Evolutionary conservation across 2,888 invertebrate species (phyloP).

Genomic region (Cheilosia pagana): DNA sequence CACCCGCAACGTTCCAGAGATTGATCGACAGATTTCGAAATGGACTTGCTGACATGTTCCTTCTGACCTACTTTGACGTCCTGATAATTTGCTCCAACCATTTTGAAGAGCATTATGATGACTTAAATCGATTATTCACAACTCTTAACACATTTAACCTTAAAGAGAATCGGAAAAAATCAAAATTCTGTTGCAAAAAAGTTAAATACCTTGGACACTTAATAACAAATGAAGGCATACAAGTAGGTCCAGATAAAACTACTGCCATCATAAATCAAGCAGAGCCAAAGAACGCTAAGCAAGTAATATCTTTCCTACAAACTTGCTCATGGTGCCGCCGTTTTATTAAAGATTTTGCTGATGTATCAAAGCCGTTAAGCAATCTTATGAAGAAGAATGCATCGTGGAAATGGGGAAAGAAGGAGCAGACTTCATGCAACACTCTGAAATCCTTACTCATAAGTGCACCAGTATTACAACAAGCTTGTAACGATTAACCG

Average conservation of each 20-base stretch:
- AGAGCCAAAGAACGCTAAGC: not conserved
- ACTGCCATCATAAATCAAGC: not conserved
- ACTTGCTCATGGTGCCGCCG: conserved; percentile 4
- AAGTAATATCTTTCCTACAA: not conserved
- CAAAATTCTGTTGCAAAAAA: not conserved
- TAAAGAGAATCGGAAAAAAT: not conserved
- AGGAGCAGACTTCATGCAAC: not conserved
- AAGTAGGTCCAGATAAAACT: not conserved
- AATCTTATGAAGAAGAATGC: not conserved
- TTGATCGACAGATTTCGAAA: not conserved
- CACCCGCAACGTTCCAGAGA: not conserved
- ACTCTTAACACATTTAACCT: not conserved
- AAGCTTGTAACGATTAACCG: not conserved
- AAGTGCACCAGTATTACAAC: not conserved
- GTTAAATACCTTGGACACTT: conserved; percentile 1
- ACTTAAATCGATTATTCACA: no score
- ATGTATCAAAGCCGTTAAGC: not conserved
- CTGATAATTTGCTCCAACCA: no score
- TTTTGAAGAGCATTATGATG: no score
- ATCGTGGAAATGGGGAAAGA: not conserved
- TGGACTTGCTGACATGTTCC: no score
- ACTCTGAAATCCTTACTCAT: not conserved
- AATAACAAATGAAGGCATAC: not conserved
- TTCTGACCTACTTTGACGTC: no score
- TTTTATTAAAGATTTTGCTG: not conserved